A percentile compares a stretch with the other conserved stretches of the same genome.
Evolutionary conservation across 2,888 invertebrate species (phyloP).

Genomic region (Conops quadrifasciatus): DNA sequence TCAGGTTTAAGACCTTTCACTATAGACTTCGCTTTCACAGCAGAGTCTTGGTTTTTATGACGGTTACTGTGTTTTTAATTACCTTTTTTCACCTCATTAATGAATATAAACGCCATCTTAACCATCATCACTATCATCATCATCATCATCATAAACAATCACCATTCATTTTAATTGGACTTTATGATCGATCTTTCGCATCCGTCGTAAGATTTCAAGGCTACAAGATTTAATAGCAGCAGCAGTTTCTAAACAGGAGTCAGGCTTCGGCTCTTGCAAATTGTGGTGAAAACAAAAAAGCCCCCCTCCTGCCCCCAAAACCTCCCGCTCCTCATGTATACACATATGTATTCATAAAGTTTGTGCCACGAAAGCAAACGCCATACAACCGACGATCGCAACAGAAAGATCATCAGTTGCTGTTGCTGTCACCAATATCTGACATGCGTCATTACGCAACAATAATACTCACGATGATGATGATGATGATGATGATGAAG

Average conservation of each 20-base stretch:
- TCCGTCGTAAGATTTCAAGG: conserved; percentile 10
- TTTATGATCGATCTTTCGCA: conserved; percentile 3
- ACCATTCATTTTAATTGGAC: conserved; percentile 2
- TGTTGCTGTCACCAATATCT: not conserved
- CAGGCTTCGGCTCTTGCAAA: not conserved
- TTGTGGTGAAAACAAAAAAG: not conserved
- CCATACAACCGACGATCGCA: not conserved
- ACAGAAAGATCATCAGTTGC: not conserved
- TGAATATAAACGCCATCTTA: not conserved
- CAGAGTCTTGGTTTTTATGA: not conserved
- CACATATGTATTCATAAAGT: conserved; percentile 28
- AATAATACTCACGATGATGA: not conserved
- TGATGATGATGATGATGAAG: not conserved
- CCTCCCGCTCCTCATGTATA: too few relatives aligned
- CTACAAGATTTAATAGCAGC: conserved; percentile 12
- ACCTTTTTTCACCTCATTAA: not conserved
- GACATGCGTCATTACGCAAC: too few relatives aligned
- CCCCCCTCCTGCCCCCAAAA: too few relatives aligned
- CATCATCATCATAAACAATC: not conserved
- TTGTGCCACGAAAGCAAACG: conserved; percentile 11
- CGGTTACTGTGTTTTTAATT: not conserved
- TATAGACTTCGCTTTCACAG: not conserved
- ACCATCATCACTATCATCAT: not conserved
- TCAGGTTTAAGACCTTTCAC: not conserved
- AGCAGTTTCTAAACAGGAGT: not conserved